Evolutionary conservation across 2,113 vertebrate genomes (phyloP).

Genomic region (Ivindomyrus marchei): DNA sequence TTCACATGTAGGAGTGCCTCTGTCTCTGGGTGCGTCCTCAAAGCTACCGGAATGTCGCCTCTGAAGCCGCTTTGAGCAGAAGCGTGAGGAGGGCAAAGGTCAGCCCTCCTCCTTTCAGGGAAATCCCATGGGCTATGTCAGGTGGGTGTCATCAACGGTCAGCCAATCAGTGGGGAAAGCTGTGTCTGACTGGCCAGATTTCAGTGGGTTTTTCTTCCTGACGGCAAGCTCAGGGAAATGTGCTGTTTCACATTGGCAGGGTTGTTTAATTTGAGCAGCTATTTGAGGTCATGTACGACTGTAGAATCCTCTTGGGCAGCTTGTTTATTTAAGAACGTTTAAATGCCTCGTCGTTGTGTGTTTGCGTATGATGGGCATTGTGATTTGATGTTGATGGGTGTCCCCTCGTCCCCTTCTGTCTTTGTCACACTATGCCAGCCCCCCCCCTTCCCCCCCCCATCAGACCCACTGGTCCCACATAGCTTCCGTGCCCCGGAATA

Average conservation of each 20-base stretch:
- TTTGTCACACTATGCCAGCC: background rate
- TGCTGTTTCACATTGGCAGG: background rate
- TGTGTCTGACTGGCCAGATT: background rate
- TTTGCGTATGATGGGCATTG: background rate
- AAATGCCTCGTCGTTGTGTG: background rate
- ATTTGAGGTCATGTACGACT: background rate
- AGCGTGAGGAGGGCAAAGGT: background rate
- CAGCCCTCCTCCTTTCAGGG: background rate
- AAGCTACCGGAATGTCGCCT: background rate
- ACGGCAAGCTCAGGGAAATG: background rate
- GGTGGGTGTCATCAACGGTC: background rate
- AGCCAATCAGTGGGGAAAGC: background rate
- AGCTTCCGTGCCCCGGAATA: too few relatives aligned
- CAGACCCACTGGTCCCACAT: too few relatives aligned
- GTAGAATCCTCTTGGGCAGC: background rate
- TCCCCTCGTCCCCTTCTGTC: background rate
- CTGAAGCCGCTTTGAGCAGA: background rate
- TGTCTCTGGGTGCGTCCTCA: background rate
- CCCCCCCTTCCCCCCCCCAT: too few relatives aligned
- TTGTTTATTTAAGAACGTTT: background rate
- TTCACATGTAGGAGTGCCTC: background rate
- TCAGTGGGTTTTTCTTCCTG: background rate
- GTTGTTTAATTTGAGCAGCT: background rate
- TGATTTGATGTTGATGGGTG: background rate
- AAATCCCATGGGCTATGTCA: background rate